phyloP scores from a whole-genome alignment of 2,113 vertebrate species.

The Speoplatyrhinus poulsoni region DNA sequence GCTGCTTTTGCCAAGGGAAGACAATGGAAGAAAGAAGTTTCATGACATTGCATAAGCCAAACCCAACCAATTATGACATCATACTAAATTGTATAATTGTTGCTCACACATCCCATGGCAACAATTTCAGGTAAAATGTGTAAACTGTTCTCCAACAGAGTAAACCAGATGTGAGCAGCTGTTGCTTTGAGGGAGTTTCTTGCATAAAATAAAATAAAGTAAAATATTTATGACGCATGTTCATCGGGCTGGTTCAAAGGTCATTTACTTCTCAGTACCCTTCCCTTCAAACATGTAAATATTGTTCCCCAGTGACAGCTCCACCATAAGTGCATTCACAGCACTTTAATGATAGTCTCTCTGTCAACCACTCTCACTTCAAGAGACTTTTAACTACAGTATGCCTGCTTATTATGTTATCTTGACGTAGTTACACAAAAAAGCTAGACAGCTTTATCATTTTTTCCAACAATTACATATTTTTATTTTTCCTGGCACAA shows the following conservation, averaged over 20 bases:
- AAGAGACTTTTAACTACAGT: constrained; percentile 34
- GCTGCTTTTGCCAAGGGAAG: constrained; percentile 3
- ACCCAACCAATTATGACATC: constrained; percentile 20
- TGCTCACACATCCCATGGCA: constrained; percentile 47
- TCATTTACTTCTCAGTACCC: constrained; percentile 8
- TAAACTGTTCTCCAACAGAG: constrained; percentile 42
- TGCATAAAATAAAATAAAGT: neutral
- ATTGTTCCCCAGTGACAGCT: constrained; percentile 13
- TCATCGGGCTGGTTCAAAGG: neutral
- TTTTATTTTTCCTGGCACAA: constrained; percentile 62
- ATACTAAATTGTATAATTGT: constrained; percentile 42
- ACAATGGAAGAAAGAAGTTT: neutral
- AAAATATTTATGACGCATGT: neutral
- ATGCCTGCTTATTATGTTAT: constrained; percentile 55
- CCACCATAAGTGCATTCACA: constrained; percentile 16
- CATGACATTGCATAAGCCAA: constrained; percentile 12
- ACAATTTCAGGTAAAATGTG: constrained; percentile 41
- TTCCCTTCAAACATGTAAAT: constrained; percentile 2
- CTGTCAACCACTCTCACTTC: constrained; percentile 7
- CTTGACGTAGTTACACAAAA: constrained; percentile 46
- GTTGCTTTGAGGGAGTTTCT: constrained; percentile 15
- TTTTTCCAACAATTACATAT: constrained; percentile 40
- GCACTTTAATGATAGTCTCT: constrained; percentile 15
- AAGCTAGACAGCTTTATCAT: constrained; percentile 42
- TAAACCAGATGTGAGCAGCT: constrained; percentile 47